Evolutionary conservation across 2,888 invertebrate species (phyloP).

Genomic region (Chaetoderma sp.): DNA sequence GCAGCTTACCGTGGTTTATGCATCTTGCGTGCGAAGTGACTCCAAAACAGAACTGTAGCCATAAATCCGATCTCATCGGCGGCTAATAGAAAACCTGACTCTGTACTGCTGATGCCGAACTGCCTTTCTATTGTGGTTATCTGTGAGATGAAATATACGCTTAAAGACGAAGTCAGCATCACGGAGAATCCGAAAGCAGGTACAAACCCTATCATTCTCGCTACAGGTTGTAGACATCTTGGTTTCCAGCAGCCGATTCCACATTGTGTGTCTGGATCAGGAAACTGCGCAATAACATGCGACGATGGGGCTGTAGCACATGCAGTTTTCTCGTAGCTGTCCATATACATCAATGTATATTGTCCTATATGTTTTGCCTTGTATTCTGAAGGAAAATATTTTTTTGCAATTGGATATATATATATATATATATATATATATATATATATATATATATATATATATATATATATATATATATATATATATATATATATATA

Average conservation of each 20-base stretch:
- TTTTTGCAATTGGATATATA: too few species aligned
- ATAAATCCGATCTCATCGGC: constrained; percentile 61
- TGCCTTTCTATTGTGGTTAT: constrained; percentile 56
- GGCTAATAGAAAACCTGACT: constrained; percentile 54
- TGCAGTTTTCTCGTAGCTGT: too few species aligned
- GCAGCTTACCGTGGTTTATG: constrained; percentile 38
- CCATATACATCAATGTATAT: too few species aligned
- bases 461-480: too few species aligned
- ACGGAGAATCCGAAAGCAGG: constrained; percentile 37
- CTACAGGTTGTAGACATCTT: constrained; percentile 28
- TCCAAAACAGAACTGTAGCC: constrained; percentile 24
- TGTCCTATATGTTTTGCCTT: too few species aligned
- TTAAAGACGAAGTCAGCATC: constrained; percentile 40
- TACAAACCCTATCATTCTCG: constrained; percentile 41
- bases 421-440: too few species aligned
- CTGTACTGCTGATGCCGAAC: constrained; percentile 56
- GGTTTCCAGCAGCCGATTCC: constrained; percentile 45
- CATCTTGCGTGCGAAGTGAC: constrained; percentile 34
- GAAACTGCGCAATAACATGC: too few species aligned
- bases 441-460: too few species aligned
- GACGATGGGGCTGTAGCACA: too few species aligned
- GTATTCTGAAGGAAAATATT: too few species aligned
- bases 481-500: too few species aligned
- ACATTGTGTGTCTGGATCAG: constrained; percentile 33
- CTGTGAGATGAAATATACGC: constrained; percentile 47